Evolutionary conservation across 2,888 invertebrate genomes (phyloP), one percentile per base, ranked within the genome.

Genomic region (Ellobium chinense): DNA sequence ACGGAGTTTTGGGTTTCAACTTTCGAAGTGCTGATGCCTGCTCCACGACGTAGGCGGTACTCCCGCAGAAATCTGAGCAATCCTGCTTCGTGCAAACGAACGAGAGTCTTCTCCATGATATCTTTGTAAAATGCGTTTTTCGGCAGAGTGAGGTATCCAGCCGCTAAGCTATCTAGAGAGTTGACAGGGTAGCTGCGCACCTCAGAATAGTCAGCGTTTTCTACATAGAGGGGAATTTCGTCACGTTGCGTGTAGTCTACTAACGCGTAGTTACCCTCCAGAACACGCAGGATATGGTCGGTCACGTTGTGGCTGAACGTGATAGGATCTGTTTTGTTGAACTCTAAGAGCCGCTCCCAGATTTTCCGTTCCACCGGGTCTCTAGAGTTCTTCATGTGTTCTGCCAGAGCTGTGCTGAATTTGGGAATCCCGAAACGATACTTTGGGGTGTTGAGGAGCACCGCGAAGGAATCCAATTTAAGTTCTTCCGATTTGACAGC

Each of bases 271-370:
- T 31, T 31, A 24, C 65, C 65, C 9, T 24, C 7, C 31, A 65
- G 31, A 31, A 65, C 31, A 4, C 21, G 21, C 27, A 24, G 24
- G 24, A 65, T 31, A 31, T 65, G 65, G 29, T 65, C 21, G 9
- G 65, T 65, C 24, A 12, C 4, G 65, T 65, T 65, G 4, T 65
- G 24, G 31, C 65, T 65, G 65, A 65, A 65, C 29, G 65, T 65
- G 29, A 24, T 29, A 4, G 65, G 65, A 31, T 65, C 27, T 12
- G 29, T 65, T 9, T 14, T 29, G 65, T 65, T 65, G 24, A 65
- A 27, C 21, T 31, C 29, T 31, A 29, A 12, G 4, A 65, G 65
- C 27, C 18, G 21, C 21, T 12, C 12, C 27, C 27, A 27, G 4
- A 31, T 4, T 14, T 14, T 9, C 4, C 9, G 7, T 4, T 29